phyloP scores from a whole-genome alignment of 2,113 vertebrate genomes.

The Acrocephalus kingi region DNA sequence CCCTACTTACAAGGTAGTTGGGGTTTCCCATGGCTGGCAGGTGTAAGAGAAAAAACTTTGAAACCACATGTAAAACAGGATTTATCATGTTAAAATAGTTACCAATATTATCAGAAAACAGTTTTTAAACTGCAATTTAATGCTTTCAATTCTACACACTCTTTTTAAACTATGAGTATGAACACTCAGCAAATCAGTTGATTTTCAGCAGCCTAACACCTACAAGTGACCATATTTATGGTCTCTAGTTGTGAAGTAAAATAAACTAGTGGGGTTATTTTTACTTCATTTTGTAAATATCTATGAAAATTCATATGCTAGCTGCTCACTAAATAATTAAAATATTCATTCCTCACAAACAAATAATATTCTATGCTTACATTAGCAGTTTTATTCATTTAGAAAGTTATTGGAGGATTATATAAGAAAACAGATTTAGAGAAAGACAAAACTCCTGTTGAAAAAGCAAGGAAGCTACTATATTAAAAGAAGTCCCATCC shows the following conservation, averaged over 20 bases:
- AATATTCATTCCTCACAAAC: neutral
- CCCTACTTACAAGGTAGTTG: neutral
- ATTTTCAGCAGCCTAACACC: neutral
- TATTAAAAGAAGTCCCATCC: neutral
- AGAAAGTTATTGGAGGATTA: neutral
- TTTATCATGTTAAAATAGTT: neutral
- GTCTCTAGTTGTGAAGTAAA: neutral
- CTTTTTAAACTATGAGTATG: neutral
- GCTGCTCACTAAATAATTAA: neutral
- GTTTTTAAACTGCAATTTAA: neutral
- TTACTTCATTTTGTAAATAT: neutral
- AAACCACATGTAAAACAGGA: neutral
- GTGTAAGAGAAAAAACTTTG: neutral
- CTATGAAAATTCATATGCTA: neutral
- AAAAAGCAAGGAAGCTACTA: neutral
- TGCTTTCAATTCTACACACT: neutral
- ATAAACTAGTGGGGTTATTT: neutral
- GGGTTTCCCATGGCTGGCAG: neutral
- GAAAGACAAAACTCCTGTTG: neutral
- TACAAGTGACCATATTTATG: neutral
- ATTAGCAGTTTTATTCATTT: neutral
- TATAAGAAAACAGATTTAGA: neutral
- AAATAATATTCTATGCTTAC: neutral
- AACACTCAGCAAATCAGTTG: neutral
- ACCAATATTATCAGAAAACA: neutral